Base-by-base conservation (phyloP, 2,888 invertebrate species). In the Labia minor region DNA sequence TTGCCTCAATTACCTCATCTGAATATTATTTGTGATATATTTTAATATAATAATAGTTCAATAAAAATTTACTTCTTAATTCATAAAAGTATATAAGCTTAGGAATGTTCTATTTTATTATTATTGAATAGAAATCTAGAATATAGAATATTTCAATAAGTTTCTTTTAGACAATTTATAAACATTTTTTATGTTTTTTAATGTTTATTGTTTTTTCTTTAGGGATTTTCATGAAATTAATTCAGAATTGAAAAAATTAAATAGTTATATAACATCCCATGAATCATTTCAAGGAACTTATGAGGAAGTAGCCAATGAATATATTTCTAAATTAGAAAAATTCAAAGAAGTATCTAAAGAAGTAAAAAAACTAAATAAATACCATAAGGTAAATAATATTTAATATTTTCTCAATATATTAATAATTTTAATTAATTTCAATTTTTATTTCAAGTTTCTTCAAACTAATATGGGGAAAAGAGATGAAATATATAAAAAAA, bases 121-220 rank as follows among this genome's bases (percentile, higher is more conserved):
- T 11, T 33, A 6, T 8, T 8, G 11, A 33, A 33, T 8, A 33
- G 11, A 33, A n/a, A n/a, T n/a, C n/a, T n/a, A n/a, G n/a, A n/a
- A n/a, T n/a, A n/a, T n/a, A n/a, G n/a, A n/a, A n/a, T n/a, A n/a
- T n/a, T n/a, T n/a, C n/a, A n/a, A n/a, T n/a, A n/a, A n/a, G n/a
- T n/a, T n/a, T n/a, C 64, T 69, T 66, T 10, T 37, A 77, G 76
- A 67, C 70, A 73, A 19, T 67, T 1, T 69, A 64, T 4, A 72
- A 75, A 16, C 71, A 77, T 49, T n/a, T 49, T 10, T 49, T 16
- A 49, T 14, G 3, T n/a, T 49, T 49, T 26, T 26, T 6, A 6
- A 26, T 26, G 3, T 8, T 26, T 26, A 26, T 26, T n/a, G n/a
- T n/a, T n/a, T n/a, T n/a, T n/a, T n/a, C n/a, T 49, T 49, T 16